A percentile compares a stretch with the other conserved stretches of the same genome.
Conservation (phyloP, 2,113 vertebrate genomes). For the Dasyurus viverrinus region DNA sequence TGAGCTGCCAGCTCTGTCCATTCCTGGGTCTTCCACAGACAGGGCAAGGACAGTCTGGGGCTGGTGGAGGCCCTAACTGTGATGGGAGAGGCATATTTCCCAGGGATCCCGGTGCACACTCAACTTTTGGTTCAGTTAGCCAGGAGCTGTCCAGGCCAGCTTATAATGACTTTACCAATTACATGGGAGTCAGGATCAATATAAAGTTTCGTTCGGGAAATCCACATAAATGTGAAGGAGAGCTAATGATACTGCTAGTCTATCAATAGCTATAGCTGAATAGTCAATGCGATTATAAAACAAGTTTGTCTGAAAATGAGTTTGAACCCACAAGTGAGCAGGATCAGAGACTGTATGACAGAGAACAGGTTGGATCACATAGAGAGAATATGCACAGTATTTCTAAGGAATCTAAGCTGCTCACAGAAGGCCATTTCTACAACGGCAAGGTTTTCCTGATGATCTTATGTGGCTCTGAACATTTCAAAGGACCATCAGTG, state of each 20-base stretch:
- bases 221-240: background rate
- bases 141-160: background rate
- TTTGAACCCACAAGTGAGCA: background rate
- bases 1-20: background rate
- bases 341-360: background rate
- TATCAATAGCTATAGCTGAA: background rate
- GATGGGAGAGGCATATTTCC: background rate
- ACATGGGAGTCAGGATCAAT: background rate
- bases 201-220: background rate
- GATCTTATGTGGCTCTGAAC: too few relatives aligned
- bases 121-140: background rate
- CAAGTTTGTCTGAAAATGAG: background rate
- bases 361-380: background rate
- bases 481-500: background rate
- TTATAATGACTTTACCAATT: background rate
- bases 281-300: background rate
- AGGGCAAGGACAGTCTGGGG: background rate
- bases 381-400: background rate
- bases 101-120: background rate
- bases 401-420: background rate
- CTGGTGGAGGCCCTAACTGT: background rate
- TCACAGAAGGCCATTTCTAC: background rate
- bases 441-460: background rate
- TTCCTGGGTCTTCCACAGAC: background rate
- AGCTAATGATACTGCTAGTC: background rate